Evolutionary conservation across 2,888 invertebrate genomes (phyloP).

Genomic region (Amphipyra berbera): DNA sequence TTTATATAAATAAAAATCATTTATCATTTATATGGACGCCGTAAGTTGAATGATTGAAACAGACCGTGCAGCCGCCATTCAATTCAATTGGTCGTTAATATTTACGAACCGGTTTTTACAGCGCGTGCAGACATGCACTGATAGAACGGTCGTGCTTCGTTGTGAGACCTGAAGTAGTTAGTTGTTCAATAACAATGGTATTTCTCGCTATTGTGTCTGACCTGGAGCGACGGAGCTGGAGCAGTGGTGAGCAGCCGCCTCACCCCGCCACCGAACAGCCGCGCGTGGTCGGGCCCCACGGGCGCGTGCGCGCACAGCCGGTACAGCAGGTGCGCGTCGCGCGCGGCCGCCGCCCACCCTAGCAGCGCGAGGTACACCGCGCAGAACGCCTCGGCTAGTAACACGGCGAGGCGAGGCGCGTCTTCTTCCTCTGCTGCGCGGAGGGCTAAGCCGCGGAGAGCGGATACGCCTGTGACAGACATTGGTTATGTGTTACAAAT

Average conservation of each 20-base stretch:
- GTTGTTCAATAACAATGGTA: too few species aligned
- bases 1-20: too few species aligned
- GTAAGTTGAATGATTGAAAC: too few species aligned
- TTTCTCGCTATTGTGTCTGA: conserved; percentile 51
- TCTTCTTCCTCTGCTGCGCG: conserved; percentile 98
- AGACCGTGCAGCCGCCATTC: too few species aligned
- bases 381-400: conserved; percentile 97
- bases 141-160: too few species aligned
- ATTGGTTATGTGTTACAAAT: too few species aligned
- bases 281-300: conserved; percentile 94
- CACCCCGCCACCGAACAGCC: conserved; percentile 97
- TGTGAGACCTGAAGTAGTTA: too few species aligned
- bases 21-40: too few species aligned
- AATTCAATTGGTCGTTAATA: too few species aligned
- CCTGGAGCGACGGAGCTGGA: conserved; percentile 85
- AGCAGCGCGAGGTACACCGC: conserved; percentile 97
- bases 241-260: conserved; percentile 95
- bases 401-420: conserved; percentile 96
- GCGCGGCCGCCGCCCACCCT: conserved; percentile 97
- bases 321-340: conserved; percentile 97
- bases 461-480: conserved; percentile 93
- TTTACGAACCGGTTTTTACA: too few species aligned
- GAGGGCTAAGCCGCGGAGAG: conserved; percentile 96
- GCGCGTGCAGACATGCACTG: too few species aligned
- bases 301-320: conserved; percentile 96